phyloP scores from a whole-genome alignment of 2,797 vertebrate species.

The Artibeus lituratus region DNA sequence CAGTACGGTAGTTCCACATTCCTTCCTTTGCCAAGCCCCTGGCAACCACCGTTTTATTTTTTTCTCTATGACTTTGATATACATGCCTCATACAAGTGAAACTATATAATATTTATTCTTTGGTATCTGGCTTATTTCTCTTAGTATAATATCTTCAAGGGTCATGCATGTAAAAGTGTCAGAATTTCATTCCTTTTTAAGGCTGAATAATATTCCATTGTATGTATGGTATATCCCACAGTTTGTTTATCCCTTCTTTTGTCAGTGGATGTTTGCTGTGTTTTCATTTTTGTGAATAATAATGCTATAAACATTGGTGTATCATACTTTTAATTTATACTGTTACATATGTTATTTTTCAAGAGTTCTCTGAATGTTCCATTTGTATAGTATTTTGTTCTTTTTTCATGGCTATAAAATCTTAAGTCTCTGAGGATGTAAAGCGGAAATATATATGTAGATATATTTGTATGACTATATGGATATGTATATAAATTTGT shows the following conservation, averaged over 20 bases:
- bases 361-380: not conserved
- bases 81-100: not conserved
- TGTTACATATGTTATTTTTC: not conserved
- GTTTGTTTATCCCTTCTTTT: not conserved
- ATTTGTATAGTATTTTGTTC: not conserved
- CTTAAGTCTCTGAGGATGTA: not conserved
- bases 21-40: not conserved
- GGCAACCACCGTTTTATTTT: not conserved
- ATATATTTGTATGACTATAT: not conserved
- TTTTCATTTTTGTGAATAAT: not conserved
- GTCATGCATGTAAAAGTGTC: not conserved
- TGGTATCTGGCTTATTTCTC: not conserved
- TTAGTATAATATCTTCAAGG: not conserved
- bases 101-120: not conserved
- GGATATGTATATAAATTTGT: not conserved
- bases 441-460: not conserved
- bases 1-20: not conserved
- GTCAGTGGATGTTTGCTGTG: not conserved
- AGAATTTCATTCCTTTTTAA: not conserved
- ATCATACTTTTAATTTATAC: not conserved
- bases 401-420: not conserved
- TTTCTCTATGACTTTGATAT: not conserved
- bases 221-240: not conserved
- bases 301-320: not conserved
- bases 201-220: not conserved